Conservation (phyloP, 2,888 invertebrate species). For the Troides aeacus region DNA sequence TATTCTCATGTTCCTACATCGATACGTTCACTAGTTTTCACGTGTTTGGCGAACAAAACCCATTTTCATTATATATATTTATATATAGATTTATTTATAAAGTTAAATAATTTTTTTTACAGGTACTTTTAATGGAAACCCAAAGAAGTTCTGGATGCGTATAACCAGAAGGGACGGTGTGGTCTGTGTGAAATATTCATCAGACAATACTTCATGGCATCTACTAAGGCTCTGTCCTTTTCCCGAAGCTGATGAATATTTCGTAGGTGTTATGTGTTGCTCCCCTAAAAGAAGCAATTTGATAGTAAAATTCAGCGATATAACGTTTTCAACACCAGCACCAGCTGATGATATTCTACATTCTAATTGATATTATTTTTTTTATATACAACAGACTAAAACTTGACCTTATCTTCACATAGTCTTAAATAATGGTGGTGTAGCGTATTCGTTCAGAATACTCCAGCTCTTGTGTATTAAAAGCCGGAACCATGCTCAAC, state of each 20-base stretch:
- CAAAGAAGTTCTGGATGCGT: conserved; percentile 61
- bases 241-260: conserved; percentile 39
- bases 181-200: conserved; percentile 62
- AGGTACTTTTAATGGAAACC: conserved; percentile 60
- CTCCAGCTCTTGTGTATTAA: too few species aligned
- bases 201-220: conserved; percentile 51
- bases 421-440: too few species aligned
- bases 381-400: too few species aligned
- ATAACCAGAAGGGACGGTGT: conserved; percentile 50
- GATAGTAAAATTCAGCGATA: conserved; percentile 50
- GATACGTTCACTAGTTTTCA: too few species aligned
- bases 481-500: too few species aligned
- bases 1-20: too few species aligned
- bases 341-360: conserved; percentile 60
- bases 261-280: conserved; percentile 61
- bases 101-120: conserved; percentile 27
- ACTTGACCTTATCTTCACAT: too few species aligned
- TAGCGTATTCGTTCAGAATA: too few species aligned
- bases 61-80: too few species aligned
- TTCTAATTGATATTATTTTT: conserved; percentile 43
- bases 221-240: conserved; percentile 56
- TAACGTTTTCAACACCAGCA: conserved; percentile 46
- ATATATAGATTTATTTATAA: background rate
- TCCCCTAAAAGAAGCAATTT: conserved; percentile 56
- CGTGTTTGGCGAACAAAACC: too few species aligned